Base-by-base conservation (phyloP, 1,140 invertebrate species). In the Zophobas morio region DNA sequence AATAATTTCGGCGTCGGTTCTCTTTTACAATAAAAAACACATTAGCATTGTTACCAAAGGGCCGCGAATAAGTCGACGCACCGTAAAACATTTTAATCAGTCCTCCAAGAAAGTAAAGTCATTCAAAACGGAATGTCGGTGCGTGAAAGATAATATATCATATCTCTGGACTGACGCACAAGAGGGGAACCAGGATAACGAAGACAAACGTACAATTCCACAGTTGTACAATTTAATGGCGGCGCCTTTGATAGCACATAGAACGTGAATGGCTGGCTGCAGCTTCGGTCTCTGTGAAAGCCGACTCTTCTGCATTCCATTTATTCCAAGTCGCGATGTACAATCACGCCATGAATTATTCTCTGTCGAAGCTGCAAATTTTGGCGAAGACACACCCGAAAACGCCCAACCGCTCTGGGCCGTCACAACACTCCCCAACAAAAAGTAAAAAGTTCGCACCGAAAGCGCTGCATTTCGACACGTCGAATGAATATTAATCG, bases 141-240 rank as follows among this genome's bases (percentile, higher is more conserved):
- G 60, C 60, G 60, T 66, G 60, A 66, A 66, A 66, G 60, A 66
- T 66, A 66, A 66, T 66, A 66, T 66, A 66, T 66, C 60, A 66
- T 66, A 66, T 66, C 60, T 66, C n/a, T 32, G 60, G 51, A 54
- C 51, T 20, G 42, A 20, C 20, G 20, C 20, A 20, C 20, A 20
- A 20, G 1, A 33, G 20, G 20, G 60, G 60, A 8, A 5, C 20
- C 5, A 32, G 60, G 60, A 66, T 66, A 66, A 66, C 37, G 60
- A 66, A 66, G 60, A 66, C 60, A 66, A 66, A 66, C 60, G 60
- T 66, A 66, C 37, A 66, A 46, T 66, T 60, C 39, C 60, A 66
- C 20, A 2, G 37, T 66, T 32, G 60, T 42, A 66, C 60, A 66
- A 66, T 66, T 66, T 66, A 66, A 66, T 66, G 60, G 60, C 60